Conservation (phyloP, 2,113 vertebrate species). For the Gnathonemus longibarbis region DNA sequence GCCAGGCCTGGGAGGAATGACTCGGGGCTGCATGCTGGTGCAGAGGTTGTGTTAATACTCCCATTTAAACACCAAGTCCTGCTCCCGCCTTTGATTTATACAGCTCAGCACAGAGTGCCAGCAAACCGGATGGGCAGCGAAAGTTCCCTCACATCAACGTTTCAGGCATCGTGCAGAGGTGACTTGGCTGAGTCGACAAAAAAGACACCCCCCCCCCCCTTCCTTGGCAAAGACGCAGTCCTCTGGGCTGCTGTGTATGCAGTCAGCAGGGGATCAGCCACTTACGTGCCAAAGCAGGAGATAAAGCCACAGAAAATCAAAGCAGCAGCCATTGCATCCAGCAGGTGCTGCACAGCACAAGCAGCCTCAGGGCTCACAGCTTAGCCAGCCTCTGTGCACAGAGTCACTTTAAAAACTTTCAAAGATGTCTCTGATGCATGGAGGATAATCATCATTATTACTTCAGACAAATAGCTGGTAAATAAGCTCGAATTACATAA, state of each 20-base stretch:
- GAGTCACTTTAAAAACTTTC: background rate
- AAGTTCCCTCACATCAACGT: background rate
- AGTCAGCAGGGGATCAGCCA: background rate
- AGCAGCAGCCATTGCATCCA: background rate
- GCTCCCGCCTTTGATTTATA: background rate
- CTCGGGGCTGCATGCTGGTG: background rate
- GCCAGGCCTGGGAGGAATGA: background rate
- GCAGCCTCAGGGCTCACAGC: background rate
- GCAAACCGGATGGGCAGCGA: background rate
- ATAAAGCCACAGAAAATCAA: background rate
- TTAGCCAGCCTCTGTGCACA: background rate
- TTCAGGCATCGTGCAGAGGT: background rate
- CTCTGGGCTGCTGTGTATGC: background rate
- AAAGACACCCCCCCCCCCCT: background rate
- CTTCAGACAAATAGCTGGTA: background rate
- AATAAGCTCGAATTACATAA: background rate
- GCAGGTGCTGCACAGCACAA: background rate
- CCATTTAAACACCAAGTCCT: background rate
- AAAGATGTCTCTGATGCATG: background rate
- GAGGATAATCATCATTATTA: background rate
- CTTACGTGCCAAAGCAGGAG: background rate
- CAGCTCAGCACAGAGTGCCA: background rate
- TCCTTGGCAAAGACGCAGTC: background rate
- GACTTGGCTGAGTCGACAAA: background rate
- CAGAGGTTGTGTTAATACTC: background rate